Evolutionary conservation across 2,113 vertebrate species (phyloP).

Genomic region (Corythornis madagascariensis): DNA sequence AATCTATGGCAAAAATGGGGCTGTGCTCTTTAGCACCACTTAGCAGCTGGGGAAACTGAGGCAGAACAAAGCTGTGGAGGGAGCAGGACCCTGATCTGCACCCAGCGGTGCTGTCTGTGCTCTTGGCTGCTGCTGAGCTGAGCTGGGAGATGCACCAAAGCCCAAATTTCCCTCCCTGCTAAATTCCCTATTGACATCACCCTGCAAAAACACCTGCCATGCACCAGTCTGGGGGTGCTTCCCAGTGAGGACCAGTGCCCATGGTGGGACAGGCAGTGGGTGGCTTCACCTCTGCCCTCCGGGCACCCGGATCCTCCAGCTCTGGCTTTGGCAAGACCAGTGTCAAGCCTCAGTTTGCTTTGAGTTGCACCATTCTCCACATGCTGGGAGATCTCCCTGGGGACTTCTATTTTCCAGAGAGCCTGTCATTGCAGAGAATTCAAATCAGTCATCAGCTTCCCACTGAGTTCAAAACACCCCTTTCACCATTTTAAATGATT

Average conservation of each 20-base stretch:
- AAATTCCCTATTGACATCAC: not conserved
- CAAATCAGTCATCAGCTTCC: constrained; percentile 56
- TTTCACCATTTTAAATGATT: constrained; percentile 43
- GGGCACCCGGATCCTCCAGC: not conserved
- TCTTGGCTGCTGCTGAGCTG: not conserved
- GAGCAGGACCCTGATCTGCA: not conserved
- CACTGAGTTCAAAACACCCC: constrained; percentile 23
- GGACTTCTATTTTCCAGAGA: constrained; percentile 10
- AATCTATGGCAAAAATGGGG: not conserved
- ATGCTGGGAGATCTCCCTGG: not conserved
- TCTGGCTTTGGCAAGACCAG: not conserved
- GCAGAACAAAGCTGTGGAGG: not conserved
- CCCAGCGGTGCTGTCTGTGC: not conserved
- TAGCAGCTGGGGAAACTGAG: not conserved
- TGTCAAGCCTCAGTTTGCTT: not conserved
- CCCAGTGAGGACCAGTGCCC: fast-evolving
- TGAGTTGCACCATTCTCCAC: not conserved
- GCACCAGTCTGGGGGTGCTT: fast-evolving
- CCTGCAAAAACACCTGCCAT: too few species aligned
- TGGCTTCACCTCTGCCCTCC: not conserved
- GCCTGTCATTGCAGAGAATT: not conserved
- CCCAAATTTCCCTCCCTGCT: not conserved
- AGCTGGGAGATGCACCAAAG: not conserved
- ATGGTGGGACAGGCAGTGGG: not conserved
- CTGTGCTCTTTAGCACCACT: not conserved